phyloP scores from a whole-genome alignment of 1,140 invertebrate species.

The Spodoptera litura region DNA sequence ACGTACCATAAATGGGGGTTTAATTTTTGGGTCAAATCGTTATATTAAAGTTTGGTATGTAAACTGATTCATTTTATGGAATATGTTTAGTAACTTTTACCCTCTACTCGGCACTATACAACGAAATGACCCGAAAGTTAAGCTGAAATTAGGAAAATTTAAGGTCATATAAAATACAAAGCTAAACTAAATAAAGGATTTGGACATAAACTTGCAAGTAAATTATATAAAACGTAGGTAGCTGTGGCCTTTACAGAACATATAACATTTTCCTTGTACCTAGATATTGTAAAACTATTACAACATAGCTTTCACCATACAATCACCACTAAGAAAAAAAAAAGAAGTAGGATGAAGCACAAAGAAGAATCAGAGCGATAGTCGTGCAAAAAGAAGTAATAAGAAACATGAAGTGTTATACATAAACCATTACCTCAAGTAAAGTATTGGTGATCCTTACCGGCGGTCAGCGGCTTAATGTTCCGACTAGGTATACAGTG shows the following conservation, averaged over 20 bases:
- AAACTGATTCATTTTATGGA: background rate
- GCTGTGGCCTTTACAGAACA: background rate
- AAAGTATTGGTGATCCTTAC: background rate
- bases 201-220: background rate
- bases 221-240: background rate
- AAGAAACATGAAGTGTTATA: constrained; percentile 10
- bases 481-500: background rate
- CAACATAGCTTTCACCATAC: constrained; percentile 27
- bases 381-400: constrained; percentile 38
- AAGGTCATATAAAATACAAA: constrained; percentile 14
- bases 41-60: background rate
- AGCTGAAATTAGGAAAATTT: constrained; percentile 12
- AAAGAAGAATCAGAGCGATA: constrained; percentile 30
- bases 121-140: constrained; percentile 4
- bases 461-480: background rate
- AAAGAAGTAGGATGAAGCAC: constrained; percentile 20
- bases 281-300: background rate
- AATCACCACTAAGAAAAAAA: constrained; percentile 10
- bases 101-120: background rate
- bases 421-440: constrained; percentile 31
- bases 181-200: constrained; percentile 19
- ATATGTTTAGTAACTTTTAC: background rate
- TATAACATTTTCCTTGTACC: background rate
- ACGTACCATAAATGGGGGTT: background rate
- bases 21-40: background rate